A percentile compares a stretch with the other conserved stretches of the same genome.
phyloP scores from a whole-genome alignment of 2,113 vertebrate genomes.

The Lota lota region DNA sequence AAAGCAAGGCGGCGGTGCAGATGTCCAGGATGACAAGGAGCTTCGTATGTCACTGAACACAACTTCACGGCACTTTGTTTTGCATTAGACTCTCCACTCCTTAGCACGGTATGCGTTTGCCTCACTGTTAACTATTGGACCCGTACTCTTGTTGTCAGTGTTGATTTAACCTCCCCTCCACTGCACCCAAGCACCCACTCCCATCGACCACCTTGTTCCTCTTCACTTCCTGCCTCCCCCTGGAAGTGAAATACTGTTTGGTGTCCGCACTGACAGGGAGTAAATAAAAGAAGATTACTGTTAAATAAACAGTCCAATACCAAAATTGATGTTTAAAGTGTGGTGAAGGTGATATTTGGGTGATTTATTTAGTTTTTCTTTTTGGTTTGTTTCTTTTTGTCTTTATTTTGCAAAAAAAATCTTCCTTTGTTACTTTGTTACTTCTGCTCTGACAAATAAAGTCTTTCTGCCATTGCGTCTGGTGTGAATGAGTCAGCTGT shows the following conservation, averaged over 20 bases:
- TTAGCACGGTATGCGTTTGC: constrained; percentile 9
- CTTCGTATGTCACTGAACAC: constrained; percentile 17
- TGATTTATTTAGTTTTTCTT: constrained; percentile 27
- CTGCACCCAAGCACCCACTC: constrained; percentile 18
- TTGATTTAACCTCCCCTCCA: constrained; percentile 32
- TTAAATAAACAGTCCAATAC: constrained; percentile 35
- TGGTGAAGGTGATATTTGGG: constrained; percentile 47
- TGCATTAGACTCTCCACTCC: constrained; percentile 14
- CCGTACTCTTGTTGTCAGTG: constrained; percentile 20
- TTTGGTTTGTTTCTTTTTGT: constrained; percentile 31
- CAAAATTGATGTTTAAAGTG: constrained; percentile 43
- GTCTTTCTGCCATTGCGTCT: constrained; percentile 54
- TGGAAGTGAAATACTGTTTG: constrained; percentile 24
- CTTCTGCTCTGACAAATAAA: constrained; percentile 76
- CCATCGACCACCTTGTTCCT: constrained; percentile 18
- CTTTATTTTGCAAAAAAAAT: constrained; percentile 62
- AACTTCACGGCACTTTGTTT: constrained; percentile 15
- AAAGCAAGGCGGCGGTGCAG: constrained; percentile 16
- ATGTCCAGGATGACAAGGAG: neutral
- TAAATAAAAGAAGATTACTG: constrained; percentile 15
- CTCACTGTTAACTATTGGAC: constrained; percentile 30
- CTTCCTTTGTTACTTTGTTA: constrained; percentile 57
- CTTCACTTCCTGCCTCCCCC: constrained; percentile 18
- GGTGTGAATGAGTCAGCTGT: neutral
- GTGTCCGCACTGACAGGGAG: too few species aligned